A percentile compares a stretch with the other conserved stretches of the same genome.
phyloP scores from a whole-genome alignment of 2,113 vertebrate species.

The Leptobrachium leishanense region DNA sequence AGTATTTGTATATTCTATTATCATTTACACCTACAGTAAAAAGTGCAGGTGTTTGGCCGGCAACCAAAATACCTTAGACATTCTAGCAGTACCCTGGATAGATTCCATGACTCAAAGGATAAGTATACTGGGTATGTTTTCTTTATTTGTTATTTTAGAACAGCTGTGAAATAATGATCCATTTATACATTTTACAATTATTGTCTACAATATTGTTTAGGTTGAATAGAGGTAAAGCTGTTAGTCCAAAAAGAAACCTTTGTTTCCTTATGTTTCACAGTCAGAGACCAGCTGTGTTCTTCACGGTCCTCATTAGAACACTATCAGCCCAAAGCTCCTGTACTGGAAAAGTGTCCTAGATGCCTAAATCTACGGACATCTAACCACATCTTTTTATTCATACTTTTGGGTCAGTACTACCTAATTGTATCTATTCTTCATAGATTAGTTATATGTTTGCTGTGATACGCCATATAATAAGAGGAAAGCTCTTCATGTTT shows the following conservation, averaged over 20 bases:
- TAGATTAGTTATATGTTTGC: no score
- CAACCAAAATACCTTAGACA: slow-evolving; percentile 45
- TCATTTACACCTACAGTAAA: slow-evolving; percentile 15
- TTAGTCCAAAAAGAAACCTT: slow-evolving; percentile 34
- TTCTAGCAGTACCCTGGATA: slow-evolving; percentile 47
- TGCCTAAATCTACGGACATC: no score
- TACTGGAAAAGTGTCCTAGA: slow-evolving; percentile 54
- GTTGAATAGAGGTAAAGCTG: slow-evolving; percentile 36
- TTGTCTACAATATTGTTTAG: slow-evolving; percentile 44
- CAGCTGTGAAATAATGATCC: slow-evolving; percentile 55
- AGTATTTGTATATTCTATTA: slow-evolving; percentile 8
- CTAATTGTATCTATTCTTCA: no score
- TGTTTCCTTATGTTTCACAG: slow-evolving; percentile 56
- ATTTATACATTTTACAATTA: slow-evolving; percentile 13
- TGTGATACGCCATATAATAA: no score
- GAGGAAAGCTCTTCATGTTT: no score
- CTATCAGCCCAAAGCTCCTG: slow-evolving; percentile 44
- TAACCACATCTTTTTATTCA: no score
- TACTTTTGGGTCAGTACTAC: no score
- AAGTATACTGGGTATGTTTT: slow-evolving; percentile 18
- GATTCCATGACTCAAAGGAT: background rate
- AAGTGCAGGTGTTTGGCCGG: slow-evolving; percentile 58
- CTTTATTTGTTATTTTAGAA: slow-evolving; percentile 27
- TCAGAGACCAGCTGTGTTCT: slow-evolving; percentile 48
- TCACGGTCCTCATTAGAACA: slow-evolving; percentile 30